Base-by-base conservation (phyloP, 2,888 invertebrate species). In the Himalopsyche anomala region DNA sequence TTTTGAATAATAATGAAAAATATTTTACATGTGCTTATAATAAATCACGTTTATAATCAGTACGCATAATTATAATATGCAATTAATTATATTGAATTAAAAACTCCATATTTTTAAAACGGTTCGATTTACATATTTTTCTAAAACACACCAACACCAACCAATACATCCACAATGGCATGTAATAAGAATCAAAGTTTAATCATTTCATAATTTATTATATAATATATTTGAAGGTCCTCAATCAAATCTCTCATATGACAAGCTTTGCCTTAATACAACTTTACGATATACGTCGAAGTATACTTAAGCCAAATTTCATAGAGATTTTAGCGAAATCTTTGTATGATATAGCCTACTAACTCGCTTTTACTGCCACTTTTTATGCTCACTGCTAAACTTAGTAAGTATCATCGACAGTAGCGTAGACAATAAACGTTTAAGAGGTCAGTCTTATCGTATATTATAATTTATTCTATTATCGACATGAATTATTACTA, bases 261-360 rank as follows among this genome's bases (percentile, higher is more conserved):
- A 62, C 19, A 62, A 62, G 62, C 62, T 62, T 62, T 62, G 62
- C 62, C 19, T 19, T 28, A 62, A 19, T 62, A 62, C 62, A 62
- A 62, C 80, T 80, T 80, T 80, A 80, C 80, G 80, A 80, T n/a
- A 80, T 80, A 80, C 80, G 80, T n/a, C 81, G 5, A 51, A 28
- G 28, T n/a, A 51, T 81, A 81, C 81, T 81, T 81, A 51, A 81
- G 81, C 81, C 51, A 51, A 81, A 81, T 81, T 45, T 81, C 51
- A 81, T 81, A 81, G 42, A 81, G 42, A 81, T 45, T 51, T 45
- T 42, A 81, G 45, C 28, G 42, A 19, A 62, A 62, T 62, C 62
- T 62, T 62, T n/a, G 62, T 62, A 62, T 62, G 40, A 40, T 42
- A 80, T 80, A 80, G 80, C 42, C 38, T 9, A 80, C 80, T 80